Conservation (phyloP, 2,888 invertebrate species). For the Argyresthia goedartella region DNA sequence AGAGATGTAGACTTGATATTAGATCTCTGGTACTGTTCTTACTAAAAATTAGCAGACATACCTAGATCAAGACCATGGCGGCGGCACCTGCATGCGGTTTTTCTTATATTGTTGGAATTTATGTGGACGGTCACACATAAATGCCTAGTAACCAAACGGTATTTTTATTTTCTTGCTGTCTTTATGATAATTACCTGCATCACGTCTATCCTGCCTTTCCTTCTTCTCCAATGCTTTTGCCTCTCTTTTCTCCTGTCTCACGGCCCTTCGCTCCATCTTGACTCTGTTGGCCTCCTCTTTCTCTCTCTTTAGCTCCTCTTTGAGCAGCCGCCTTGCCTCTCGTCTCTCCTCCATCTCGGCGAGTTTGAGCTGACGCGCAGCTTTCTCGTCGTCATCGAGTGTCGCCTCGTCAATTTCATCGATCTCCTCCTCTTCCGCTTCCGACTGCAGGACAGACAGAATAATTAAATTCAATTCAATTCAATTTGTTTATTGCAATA, state of each 20-base stretch:
- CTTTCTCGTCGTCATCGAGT: conserved; percentile 51
- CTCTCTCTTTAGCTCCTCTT: conserved; percentile 31
- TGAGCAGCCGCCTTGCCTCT: conserved; percentile 28
- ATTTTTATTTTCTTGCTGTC: background rate
- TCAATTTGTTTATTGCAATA: too few species aligned
- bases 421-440: conserved; percentile 36
- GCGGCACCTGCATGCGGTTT: too few species aligned
- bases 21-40: too few species aligned
- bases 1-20: background rate
- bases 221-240: conserved; percentile 32
- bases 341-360: conserved; percentile 27
- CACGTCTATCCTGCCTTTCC: conserved; percentile 39
- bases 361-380: conserved; percentile 33
- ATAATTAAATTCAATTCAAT: too few species aligned
- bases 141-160: background rate
- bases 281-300: conserved; percentile 32
- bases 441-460: conserved; percentile 6
- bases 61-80: too few species aligned
- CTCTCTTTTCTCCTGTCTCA: conserved; percentile 40
- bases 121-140: background rate
- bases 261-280: conserved; percentile 44
- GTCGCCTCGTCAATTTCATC: conserved; percentile 55
- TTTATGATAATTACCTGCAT: conserved; percentile 29
- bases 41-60: too few species aligned
- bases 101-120: too few species aligned